A percentile compares a stretch with the other conserved stretches of the same genome.
phyloP scores from a whole-genome alignment of 2,888 invertebrate species.

The Drosophila incognita region DNA sequence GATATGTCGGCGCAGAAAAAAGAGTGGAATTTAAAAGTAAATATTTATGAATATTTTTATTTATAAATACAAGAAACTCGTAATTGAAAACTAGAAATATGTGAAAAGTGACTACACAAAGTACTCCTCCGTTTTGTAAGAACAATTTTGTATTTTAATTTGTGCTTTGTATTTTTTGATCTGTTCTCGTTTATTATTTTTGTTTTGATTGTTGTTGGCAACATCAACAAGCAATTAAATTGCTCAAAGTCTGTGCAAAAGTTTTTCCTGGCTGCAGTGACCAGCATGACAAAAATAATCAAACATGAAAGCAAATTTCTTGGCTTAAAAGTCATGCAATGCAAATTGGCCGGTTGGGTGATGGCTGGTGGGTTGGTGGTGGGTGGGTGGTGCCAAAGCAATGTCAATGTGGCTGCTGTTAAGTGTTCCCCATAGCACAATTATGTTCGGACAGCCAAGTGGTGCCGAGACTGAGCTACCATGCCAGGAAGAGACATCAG shows the following conservation, averaged over 20 bases:
- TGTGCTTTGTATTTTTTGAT: not conserved
- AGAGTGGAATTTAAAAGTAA: not conserved
- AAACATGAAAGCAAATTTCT: slow-evolving; percentile 47
- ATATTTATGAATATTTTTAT: not conserved
- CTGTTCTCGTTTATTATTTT: not conserved
- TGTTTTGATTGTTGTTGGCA: slow-evolving; percentile 12
- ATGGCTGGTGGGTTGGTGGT: not conserved
- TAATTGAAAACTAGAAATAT: not conserved
- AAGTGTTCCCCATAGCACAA: slow-evolving; percentile 59
- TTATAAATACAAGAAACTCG: no score
- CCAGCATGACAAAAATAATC: slow-evolving; percentile 42
- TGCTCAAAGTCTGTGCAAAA: slow-evolving; percentile 18
- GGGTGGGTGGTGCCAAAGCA: slow-evolving; percentile 31
- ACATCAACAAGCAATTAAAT: slow-evolving; percentile 47
- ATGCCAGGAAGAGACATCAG: not conserved
- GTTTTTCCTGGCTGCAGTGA: slow-evolving; percentile 30
- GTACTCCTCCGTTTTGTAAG: not conserved
- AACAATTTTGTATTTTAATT: not conserved
- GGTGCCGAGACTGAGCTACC: not conserved
- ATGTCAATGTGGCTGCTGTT: slow-evolving; percentile 58
- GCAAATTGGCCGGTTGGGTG: slow-evolving; percentile 32
- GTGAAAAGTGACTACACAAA: not conserved
- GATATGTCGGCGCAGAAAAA: slow-evolving; percentile 1
- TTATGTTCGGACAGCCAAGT: slow-evolving; percentile 47
- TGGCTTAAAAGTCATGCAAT: slow-evolving; percentile 61